These are phyloP conservation scores for Calcarius lapponicus DNA, from an alignment of 2,797 vertebrate species.

Conservation along the genomic window DNA sequence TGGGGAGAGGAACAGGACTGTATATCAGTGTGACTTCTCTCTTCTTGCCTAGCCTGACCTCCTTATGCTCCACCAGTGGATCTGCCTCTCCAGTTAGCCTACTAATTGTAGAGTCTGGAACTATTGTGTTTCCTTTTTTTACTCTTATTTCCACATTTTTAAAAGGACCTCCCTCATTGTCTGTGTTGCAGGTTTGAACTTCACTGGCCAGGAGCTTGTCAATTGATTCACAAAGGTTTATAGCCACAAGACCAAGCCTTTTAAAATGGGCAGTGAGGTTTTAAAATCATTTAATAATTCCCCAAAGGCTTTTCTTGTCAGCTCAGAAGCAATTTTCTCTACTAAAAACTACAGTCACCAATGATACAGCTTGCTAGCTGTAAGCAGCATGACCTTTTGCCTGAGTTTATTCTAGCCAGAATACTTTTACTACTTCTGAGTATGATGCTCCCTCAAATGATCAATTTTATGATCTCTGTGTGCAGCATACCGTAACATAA, in stretches of 20 bases:
- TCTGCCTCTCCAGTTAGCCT: neutral
- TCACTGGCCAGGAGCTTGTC: neutral
- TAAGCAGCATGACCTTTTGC: conserved; percentile 8
- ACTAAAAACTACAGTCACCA: neutral
- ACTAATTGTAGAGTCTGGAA: neutral
- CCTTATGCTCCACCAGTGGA: neutral
- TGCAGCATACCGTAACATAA: conserved; percentile 3
- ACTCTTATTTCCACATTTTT: neutral
- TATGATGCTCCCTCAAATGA: neutral
- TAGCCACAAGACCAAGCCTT: neutral
- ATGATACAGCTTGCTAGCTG: neutral
- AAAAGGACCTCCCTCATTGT: neutral
- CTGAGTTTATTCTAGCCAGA: neutral
- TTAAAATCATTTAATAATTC: neutral
- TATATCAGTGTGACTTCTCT: rapidly evolving
- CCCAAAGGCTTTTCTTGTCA: conserved; percentile 12
- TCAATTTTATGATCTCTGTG: neutral
- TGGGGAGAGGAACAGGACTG: neutral
- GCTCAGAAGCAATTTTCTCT: neutral
- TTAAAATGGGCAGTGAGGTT: neutral
- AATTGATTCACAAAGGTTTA: neutral
- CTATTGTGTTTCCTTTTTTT: neutral
- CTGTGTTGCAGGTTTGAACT: neutral
- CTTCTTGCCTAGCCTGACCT: neutral
- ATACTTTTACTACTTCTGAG: neutral